Base-by-base conservation (phyloP, 2,888 invertebrate genomes). In the Hedychridium roseum region DNA sequence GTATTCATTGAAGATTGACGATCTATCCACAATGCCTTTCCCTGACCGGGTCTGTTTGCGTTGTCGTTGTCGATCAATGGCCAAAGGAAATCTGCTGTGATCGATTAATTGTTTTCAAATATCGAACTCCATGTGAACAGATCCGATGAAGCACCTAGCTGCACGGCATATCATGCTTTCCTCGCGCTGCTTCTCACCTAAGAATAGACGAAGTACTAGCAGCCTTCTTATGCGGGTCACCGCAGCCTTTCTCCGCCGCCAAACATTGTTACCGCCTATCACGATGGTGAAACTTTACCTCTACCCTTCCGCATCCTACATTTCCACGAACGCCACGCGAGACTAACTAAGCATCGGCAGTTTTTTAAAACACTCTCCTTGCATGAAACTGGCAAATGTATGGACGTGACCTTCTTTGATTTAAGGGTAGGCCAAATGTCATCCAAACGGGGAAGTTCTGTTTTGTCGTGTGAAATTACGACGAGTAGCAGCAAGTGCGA, bases 371-470 rank as follows among this genome's bases (percentile, higher is more conserved):
- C 27, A 27, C 27, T 12, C 12, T 11, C 27, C n/a, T 7, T 9
- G n/a, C 9, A 3, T 27, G 27, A 11, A 27, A 2, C 9, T 11
- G 5, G 23, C 23, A 23, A 6, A 6, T 23, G 23, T 23, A 4
- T 20, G 4, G n/a, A 18, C 11, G 34, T 2, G 9, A 18, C 11
- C 9, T 2, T 3, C 15, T 37, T 23, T 36, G 2, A 18, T 2
- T 36, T 6, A 41, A 35, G 7, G 20, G 26, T 18, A 1, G 23
- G 34, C 27, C 12, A 17, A 46, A 58, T 26, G 45, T n/a, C n/a
- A n/a, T n/a, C n/a, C n/a, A n/a, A n/a, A n/a, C n/a, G n/a, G n/a
- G n/a, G n/a, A n/a, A n/a, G n/a, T n/a, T n/a, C n/a, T n/a, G n/a
- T n/a, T n/a, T n/a, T n/a, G n/a, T n/a, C n/a, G n/a, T n/a, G n/a